A percentile compares a stretch with the other conserved stretches of the same genome.
phyloP scores from a whole-genome alignment of 2,888 invertebrate species.

The Halictus ligatus region DNA sequence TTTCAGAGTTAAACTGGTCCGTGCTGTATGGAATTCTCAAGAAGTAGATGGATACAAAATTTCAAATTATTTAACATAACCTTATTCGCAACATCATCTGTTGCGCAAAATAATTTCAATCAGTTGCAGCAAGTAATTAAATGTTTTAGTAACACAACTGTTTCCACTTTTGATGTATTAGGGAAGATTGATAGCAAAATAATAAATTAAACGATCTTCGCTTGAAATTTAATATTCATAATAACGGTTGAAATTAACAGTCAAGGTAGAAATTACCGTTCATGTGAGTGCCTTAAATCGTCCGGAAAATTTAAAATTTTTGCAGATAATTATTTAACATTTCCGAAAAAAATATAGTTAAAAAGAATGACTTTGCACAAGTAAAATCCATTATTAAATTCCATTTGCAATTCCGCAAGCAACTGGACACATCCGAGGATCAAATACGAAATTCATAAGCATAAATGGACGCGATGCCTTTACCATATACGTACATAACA shows the following conservation, averaged over 20 bases:
- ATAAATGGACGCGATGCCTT: slow-evolving; percentile 37
- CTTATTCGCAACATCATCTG: too few species aligned
- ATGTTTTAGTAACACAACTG: too few species aligned
- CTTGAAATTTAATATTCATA: too few species aligned
- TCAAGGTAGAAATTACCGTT: neutral
- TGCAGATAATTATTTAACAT: neutral
- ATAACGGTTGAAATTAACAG: too few species aligned
- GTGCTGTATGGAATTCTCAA: too few species aligned
- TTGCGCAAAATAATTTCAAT: neutral
- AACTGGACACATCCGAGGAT: slow-evolving; percentile 37
- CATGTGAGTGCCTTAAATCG: neutral
- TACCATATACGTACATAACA: neutral
- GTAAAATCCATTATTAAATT: neutral
- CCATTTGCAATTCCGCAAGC: slow-evolving; percentile 4
- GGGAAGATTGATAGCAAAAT: neutral
- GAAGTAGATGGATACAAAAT: too few species aligned
- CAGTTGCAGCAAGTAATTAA: too few species aligned
- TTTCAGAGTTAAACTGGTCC: neutral
- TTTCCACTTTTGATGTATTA: too few species aligned
- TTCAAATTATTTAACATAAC: neutral
- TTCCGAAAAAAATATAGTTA: neutral
- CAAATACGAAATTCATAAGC: slow-evolving; percentile 15
- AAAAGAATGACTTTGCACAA: neutral
- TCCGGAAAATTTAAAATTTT: neutral
- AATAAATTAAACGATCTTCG: neutral